These are phyloP conservation scores for Antrozous pallidus DNA, from an alignment of 2,797 vertebrate species.

Conservation along the genomic window DNA sequence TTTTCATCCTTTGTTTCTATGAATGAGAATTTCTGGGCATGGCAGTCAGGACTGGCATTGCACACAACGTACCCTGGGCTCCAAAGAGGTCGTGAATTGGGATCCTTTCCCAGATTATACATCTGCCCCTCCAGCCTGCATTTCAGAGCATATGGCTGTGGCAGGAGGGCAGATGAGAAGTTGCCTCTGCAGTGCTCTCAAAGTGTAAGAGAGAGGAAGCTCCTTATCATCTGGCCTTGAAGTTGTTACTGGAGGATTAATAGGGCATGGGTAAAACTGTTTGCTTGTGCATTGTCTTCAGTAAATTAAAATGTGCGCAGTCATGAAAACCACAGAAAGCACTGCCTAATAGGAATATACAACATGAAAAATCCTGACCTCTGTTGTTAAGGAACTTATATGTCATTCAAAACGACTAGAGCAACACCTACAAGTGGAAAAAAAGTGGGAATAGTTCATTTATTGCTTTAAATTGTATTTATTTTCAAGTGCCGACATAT, in stretches of 20 bases:
- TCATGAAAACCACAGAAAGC: neutral
- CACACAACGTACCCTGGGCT: constrained; percentile 71
- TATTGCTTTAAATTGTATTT: neutral
- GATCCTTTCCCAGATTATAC: constrained; percentile 81
- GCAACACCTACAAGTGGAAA: neutral
- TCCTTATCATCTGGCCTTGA: neutral
- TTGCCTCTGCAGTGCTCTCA: constrained; percentile 19
- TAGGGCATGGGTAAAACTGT: neutral
- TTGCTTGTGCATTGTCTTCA: constrained; percentile 3
- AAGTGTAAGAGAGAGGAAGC: neutral
- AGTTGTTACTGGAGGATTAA: neutral
- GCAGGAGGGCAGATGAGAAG: constrained; percentile 69
- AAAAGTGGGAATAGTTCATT: neutral
- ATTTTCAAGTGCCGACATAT: neutral
- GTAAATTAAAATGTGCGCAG: neutral
- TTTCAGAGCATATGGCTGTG: constrained; percentile 70
- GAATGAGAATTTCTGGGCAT: constrained; percentile 74
- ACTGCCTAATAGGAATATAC: neutral
- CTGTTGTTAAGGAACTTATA: neutral
- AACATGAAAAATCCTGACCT: neutral
- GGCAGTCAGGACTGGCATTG: constrained; percentile 71
- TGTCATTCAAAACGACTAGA: neutral
- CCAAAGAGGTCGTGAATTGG: constrained; percentile 81
- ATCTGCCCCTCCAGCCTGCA: constrained; percentile 80
- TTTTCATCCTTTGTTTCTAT: constrained; percentile 78